Conservation (phyloP, 2,888 invertebrate species). For the Thereva nobilitata region DNA sequence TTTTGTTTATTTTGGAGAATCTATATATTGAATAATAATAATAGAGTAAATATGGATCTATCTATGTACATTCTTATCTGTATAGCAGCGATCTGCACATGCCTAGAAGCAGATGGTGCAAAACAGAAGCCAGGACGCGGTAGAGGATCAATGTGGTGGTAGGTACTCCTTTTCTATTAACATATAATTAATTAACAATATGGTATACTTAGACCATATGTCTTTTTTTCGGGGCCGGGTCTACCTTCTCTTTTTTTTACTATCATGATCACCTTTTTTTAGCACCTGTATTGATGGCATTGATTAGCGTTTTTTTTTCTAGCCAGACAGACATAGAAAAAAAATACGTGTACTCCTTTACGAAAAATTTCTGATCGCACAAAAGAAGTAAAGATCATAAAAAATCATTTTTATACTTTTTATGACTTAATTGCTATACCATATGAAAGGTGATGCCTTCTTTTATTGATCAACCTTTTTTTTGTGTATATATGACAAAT, state of each 20-base stretch:
- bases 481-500: not conserved
- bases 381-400: too few relatives aligned
- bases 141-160: constrained; percentile 93
- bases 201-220: not conserved
- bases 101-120: constrained; percentile 51
- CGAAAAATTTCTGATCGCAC: too few relatives aligned
- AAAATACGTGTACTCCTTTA: too few relatives aligned
- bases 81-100: constrained; percentile 51
- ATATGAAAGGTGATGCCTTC: too few relatives aligned
- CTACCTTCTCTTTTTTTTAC: not conserved
- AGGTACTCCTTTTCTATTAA: constrained; percentile 56
- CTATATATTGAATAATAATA: not conserved
- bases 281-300: too few relatives aligned
- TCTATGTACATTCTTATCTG: constrained; percentile 50
- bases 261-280: too few relatives aligned
- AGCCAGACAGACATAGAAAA: too few relatives aligned
- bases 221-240: not conserved
- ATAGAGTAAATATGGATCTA: constrained; percentile 56
- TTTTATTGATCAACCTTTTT: not conserved
- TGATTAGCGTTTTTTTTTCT: too few relatives aligned
- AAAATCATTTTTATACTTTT: too few relatives aligned
- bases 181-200: not conserved
- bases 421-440: too few relatives aligned
- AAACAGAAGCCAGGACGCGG: constrained; percentile 71
- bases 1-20: not conserved